These are phyloP conservation scores for Apis florea DNA, from an alignment of 1,140 invertebrate genomes.

Conservation along the genomic window DNA sequence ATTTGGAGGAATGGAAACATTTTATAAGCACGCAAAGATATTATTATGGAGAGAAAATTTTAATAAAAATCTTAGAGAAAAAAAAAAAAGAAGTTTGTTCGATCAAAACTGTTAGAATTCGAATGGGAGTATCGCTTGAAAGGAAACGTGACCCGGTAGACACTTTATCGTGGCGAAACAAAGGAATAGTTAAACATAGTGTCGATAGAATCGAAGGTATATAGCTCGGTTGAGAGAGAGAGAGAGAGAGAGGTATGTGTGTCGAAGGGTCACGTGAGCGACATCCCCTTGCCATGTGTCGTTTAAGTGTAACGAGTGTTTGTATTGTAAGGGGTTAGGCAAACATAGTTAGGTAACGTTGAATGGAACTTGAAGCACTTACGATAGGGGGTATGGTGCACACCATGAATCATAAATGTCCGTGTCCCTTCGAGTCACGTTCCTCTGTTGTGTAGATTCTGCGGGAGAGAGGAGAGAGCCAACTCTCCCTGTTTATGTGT, in stretches of 20 bases:
- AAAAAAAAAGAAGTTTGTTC: no score
- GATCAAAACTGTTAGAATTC: background rate
- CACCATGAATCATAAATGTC: slow-evolving; percentile 44
- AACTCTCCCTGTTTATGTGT: slow-evolving; percentile 25
- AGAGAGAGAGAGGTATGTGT: background rate
- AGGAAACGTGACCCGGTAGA: background rate
- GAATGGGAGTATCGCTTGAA: background rate
- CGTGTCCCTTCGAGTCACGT: slow-evolving; percentile 40
- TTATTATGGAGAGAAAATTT: no score
- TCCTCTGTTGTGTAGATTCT: background rate
- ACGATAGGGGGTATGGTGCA: slow-evolving; percentile 32
- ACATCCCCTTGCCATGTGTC: slow-evolving; percentile 38
- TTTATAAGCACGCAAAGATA: no score
- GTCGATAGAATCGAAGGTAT: slow-evolving; percentile 13
- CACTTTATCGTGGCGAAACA: background rate
- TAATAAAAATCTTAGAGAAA: no score
- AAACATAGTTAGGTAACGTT: slow-evolving; percentile 46
- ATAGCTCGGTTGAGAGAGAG: no score
- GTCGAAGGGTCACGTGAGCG: slow-evolving; percentile 28
- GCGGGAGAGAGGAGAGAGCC: background rate
- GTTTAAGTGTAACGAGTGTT: slow-evolving; percentile 52
- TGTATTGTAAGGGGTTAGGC: slow-evolving; percentile 45
- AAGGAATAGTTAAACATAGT: slow-evolving; percentile 12
- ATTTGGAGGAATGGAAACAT: no score
- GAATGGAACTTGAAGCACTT: slow-evolving; percentile 46